Percentiles rank a stretch among this genome's conserved stretches.
Evolutionary conservation across 2,797 vertebrate genomes (phyloP).

Genomic region (Oreonectes daqikongensis): DNA sequence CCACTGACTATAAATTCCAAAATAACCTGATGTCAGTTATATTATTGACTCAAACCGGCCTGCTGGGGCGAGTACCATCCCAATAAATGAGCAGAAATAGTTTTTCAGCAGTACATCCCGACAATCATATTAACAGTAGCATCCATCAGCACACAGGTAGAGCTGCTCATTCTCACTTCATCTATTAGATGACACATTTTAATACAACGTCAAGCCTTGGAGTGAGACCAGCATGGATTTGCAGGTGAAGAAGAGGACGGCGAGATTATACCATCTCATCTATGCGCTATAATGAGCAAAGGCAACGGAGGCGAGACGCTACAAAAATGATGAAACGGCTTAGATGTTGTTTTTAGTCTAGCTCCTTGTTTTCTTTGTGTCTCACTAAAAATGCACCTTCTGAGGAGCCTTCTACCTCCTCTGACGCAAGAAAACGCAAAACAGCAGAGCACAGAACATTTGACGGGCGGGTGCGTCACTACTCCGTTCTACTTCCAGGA

Average conservation of each 20-base stretch:
- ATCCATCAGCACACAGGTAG: background rate
- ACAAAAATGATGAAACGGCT: constrained; percentile 47
- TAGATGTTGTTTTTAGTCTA: constrained; percentile 49
- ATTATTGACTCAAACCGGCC: background rate
- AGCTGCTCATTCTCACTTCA: background rate
- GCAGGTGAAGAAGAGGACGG: constrained; percentile 5
- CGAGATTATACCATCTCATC: constrained; percentile 38
- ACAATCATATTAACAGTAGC: constrained; percentile 9
- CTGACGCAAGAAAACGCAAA: constrained; percentile 77
- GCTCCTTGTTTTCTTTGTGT: constrained; percentile 67
- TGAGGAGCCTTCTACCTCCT: constrained; percentile 57
- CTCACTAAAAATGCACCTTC: constrained; percentile 67
- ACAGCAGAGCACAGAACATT: constrained; percentile 78
- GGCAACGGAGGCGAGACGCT: constrained; percentile 10
- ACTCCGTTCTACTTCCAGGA: constrained; percentile 81
- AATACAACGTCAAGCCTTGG: constrained; percentile 8
- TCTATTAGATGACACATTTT: constrained; percentile 4
- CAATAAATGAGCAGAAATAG: background rate
- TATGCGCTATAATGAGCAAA: constrained; percentile 32
- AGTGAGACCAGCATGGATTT: background rate
- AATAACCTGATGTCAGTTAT: background rate
- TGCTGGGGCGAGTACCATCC: background rate
- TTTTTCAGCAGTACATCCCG: background rate
- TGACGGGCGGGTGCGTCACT: constrained; percentile 77
- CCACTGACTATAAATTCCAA: background rate